A percentile compares a stretch with the other conserved stretches of the same genome.
phyloP scores from a whole-genome alignment of 2,888 invertebrate genomes.

The Nymphalis urticae region DNA sequence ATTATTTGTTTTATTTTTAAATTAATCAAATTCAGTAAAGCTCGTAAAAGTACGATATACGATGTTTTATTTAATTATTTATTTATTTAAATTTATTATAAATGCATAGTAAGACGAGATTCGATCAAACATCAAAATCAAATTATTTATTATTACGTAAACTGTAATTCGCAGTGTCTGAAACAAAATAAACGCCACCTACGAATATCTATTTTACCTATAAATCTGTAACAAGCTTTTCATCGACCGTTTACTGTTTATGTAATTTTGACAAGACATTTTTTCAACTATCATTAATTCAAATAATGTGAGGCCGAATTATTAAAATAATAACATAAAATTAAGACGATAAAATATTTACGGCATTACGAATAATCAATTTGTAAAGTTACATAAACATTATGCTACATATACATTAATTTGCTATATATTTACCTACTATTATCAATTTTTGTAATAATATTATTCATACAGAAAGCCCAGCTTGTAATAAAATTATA shows the following conservation, averaged over 20 bases:
- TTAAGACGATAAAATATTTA: not conserved
- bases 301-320: not conserved
- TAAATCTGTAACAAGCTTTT: constrained; percentile 3
- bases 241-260: not conserved
- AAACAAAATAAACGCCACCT: constrained; percentile 7
- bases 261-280: constrained; percentile 1
- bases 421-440: no score
- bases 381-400: no score
- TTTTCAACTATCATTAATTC: not conserved
- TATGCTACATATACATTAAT: no score
- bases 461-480: no score
- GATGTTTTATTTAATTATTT: not conserved
- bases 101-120: not conserved
- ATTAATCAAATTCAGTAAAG: no score
- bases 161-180: not conserved
- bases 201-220: constrained; percentile 5
- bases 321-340: not conserved
- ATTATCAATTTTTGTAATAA: no score
- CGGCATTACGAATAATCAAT: no score
- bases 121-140: not conserved
- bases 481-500: no score
- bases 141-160: not conserved
- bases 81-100: not conserved
- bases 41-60: no score
- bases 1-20: not conserved